These are phyloP conservation scores for Dallia pectoralis DNA, from an alignment of 2,797 vertebrate genomes.

Conservation along the genomic window DNA sequence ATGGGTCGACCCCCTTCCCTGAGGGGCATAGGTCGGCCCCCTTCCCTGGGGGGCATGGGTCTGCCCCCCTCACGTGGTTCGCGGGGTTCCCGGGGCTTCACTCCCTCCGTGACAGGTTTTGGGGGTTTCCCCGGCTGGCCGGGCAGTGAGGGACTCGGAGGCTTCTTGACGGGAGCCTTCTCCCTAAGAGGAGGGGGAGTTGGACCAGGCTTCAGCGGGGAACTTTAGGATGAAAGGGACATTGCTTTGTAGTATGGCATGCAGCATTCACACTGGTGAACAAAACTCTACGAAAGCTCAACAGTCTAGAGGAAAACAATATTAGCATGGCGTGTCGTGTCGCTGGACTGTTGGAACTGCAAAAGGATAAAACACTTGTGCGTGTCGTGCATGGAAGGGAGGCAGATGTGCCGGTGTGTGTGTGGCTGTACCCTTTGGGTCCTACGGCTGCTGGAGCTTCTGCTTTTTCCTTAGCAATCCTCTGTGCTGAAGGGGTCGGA, in stretches of 20 bases:
- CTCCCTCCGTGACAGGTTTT: slow-evolving; percentile 69
- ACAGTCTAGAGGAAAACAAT: background rate
- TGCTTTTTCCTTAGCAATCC: slow-evolving; percentile 83
- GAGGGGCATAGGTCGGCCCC: slow-evolving; percentile 67
- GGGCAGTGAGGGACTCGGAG: slow-evolving; percentile 73
- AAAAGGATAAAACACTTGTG: background rate
- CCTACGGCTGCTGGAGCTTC: slow-evolving; percentile 70
- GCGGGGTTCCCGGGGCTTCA: slow-evolving; percentile 74
- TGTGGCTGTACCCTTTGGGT: slow-evolving; percentile 80
- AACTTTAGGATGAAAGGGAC: slow-evolving; percentile 46
- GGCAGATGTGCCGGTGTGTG: background rate
- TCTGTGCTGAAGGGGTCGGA: slow-evolving; percentile 83
- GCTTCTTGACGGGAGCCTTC: slow-evolving; percentile 84
- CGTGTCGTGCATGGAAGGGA: background rate
- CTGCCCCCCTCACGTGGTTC: slow-evolving; percentile 59
- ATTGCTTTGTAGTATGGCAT: slow-evolving; percentile 22
- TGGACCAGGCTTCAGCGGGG: slow-evolving; percentile 61
- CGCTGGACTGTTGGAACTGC: background rate
- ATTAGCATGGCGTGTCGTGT: background rate
- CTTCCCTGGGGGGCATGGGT: slow-evolving; percentile 66
- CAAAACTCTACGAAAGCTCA: background rate
- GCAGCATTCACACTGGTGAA: slow-evolving; percentile 8
- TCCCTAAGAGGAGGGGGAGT: slow-evolving; percentile 78
- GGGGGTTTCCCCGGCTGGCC: slow-evolving; percentile 65
- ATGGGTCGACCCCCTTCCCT: slow-evolving; percentile 75